Percentiles rank a stretch among this genome's conserved stretches.
These are phyloP conservation scores for Eurois occulta DNA, from an alignment of 2,888 invertebrate species.

Conservation along the genomic window DNA sequence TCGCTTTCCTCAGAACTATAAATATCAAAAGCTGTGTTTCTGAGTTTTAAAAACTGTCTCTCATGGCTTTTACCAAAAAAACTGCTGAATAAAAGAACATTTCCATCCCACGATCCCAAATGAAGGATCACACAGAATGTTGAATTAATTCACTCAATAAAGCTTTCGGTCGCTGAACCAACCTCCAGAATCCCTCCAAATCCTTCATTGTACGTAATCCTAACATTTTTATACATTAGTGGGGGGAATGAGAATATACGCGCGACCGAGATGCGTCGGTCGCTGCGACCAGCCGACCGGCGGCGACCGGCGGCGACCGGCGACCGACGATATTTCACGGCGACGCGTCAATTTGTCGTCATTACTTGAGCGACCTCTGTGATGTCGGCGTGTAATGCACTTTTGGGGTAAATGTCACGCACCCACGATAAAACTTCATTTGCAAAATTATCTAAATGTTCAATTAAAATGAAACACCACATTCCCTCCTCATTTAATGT, in stretches of 20 bases:
- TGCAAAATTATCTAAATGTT: slow-evolving; percentile 18
- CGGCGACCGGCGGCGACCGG: slow-evolving; percentile 21
- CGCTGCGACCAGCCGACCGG: slow-evolving; percentile 19
- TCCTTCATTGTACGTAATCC: slow-evolving; percentile 68
- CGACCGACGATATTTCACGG: slow-evolving; percentile 68
- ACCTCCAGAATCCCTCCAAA: slow-evolving; percentile 66
- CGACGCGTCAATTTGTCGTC: slow-evolving; percentile 74
- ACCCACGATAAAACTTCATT: slow-evolving; percentile 47
- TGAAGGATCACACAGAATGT: slow-evolving; percentile 62
- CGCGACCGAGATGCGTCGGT: slow-evolving; percentile 42
- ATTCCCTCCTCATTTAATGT: background rate
- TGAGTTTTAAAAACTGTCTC: background rate
- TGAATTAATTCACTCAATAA: slow-evolving; percentile 64
- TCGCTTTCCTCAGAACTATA: background rate
- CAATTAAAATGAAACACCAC: slow-evolving; percentile 9
- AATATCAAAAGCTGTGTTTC: background rate
- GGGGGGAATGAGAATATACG: slow-evolving; percentile 66
- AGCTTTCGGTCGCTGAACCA: slow-evolving; percentile 47
- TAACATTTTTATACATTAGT: slow-evolving; percentile 71
- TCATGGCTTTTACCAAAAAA: background rate
- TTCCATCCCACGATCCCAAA: slow-evolving; percentile 32
- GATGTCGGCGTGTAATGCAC: slow-evolving; percentile 55
- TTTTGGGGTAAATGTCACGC: slow-evolving; percentile 54
- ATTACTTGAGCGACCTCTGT: slow-evolving; percentile 67
- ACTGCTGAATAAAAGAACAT: slow-evolving; percentile 42